A percentile compares a stretch with the other conserved stretches of the same genome.
phyloP scores from a whole-genome alignment of 2,797 vertebrate genomes.

The Siniperca obscura region DNA sequence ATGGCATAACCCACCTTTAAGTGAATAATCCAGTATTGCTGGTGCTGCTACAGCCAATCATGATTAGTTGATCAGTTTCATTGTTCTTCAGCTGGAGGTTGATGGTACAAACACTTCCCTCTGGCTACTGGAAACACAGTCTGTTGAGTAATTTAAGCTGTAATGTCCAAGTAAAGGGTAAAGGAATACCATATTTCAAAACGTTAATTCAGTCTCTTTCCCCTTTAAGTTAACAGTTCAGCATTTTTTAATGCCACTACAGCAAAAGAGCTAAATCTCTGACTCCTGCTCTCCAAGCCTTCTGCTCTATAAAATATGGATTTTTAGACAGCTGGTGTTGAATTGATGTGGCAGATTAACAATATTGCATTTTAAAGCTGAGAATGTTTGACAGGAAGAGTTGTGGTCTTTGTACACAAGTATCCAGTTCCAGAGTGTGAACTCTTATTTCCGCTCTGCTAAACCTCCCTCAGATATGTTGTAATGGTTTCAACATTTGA shows the following conservation, averaged over 20 bases:
- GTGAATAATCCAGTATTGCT: too few relatives aligned
- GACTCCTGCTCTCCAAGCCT: conserved; percentile 31
- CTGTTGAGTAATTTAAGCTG: conserved; percentile 32
- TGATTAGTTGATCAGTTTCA: conserved; percentile 2
- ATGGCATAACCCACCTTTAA: too few relatives aligned
- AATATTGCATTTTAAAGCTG: conserved; percentile 60
- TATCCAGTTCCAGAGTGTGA: conserved; percentile 36
- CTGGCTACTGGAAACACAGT: conserved; percentile 18
- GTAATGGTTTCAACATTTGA: conserved; percentile 19
- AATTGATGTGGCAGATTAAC: conserved; percentile 72
- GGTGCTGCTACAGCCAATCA: background rate
- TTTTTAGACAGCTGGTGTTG: conserved; percentile 62
- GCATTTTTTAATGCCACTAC: conserved; percentile 65
- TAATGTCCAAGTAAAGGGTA: conserved; percentile 52
- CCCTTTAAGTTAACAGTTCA: conserved; percentile 61
- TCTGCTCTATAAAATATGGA: conserved; percentile 66
- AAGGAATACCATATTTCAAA: conserved; percentile 55
- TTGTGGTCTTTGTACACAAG: conserved; percentile 44
- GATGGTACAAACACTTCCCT: conserved; percentile 37
- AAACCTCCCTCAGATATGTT: conserved; percentile 7
- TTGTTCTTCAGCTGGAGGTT: conserved; percentile 21
- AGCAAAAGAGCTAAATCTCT: conserved; percentile 65
- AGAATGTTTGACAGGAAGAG: conserved; percentile 42
- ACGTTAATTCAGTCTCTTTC: conserved; percentile 40
- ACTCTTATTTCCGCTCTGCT: conserved; percentile 29